Evolutionary conservation across 2,113 vertebrate genomes (phyloP).

Genomic region (Perca flavescens): DNA sequence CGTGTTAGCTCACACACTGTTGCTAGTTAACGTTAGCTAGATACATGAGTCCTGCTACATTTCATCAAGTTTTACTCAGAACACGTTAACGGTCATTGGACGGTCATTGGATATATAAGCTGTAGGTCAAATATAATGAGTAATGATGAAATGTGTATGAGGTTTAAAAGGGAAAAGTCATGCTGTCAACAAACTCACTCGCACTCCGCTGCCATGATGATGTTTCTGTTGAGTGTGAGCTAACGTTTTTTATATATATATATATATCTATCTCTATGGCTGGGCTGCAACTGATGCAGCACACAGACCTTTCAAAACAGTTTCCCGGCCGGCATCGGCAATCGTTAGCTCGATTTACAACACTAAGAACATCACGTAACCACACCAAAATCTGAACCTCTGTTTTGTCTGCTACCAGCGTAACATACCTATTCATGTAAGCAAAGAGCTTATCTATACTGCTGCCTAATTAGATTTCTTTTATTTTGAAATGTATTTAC

Average conservation of each 20-base stretch:
- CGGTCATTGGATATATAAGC: accelerated
- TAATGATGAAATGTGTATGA: not conserved
- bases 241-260: no score
- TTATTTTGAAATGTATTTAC: constrained; percentile 12
- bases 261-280: no score
- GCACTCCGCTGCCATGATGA: constrained; percentile 82
- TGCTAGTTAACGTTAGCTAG: not conserved
- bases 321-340: not conserved
- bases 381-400: accelerated
- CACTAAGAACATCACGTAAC: not conserved
- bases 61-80: not conserved
- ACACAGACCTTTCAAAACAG: constrained; percentile 8
- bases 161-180: not conserved
- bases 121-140: accelerated
- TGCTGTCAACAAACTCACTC: constrained; percentile 78
- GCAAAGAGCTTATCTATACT: accelerated
- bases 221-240: not conserved
- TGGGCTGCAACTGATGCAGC: constrained; percentile 8
- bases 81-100: accelerated
- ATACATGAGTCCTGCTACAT: not conserved
- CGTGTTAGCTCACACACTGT: constrained; percentile 30
- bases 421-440: not conserved
- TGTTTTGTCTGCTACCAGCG: not conserved
- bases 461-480: not conserved
- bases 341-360: no score